phyloP scores from a whole-genome alignment of 35 echinoderm and acorn worm species.

The Stichopus chloronotus region DNA sequence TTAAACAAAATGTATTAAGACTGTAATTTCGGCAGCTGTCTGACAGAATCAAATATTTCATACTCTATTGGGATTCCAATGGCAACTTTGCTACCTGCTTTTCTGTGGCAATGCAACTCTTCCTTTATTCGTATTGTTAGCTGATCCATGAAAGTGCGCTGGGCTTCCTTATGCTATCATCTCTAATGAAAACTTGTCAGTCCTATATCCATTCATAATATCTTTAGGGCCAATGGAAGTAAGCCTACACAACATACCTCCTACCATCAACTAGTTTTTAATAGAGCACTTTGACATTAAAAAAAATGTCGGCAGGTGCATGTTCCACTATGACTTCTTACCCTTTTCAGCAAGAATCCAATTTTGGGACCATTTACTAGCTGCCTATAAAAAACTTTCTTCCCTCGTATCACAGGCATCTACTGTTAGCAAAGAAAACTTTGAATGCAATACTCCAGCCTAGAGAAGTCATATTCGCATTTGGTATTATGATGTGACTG shows the following conservation, averaged over 20 bases:
- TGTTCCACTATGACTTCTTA: background rate
- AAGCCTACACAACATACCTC: background rate
- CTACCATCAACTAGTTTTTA: background rate
- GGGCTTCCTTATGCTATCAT: background rate
- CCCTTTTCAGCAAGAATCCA: constrained; percentile 7
- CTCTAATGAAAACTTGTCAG: background rate
- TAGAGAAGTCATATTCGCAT: background rate
- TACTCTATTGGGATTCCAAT: constrained; percentile 3
- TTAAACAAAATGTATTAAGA: constrained; percentile 6
- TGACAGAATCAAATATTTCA: constrained; percentile 20
- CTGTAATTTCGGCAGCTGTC: background rate
- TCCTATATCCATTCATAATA: background rate
- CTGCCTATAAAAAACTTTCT: constrained; percentile 18
- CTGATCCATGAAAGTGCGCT: background rate
- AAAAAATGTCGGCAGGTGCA: background rate
- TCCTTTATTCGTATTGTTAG: constrained; percentile 13
- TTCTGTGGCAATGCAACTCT: constrained; percentile 21
- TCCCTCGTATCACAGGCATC: constrained; percentile 5
- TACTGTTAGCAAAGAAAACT: background rate
- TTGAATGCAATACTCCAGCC: background rate
- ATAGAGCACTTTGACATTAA: background rate
- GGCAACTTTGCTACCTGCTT: constrained; percentile 1
- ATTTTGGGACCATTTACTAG: constrained; percentile 16
- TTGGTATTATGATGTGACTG: background rate
- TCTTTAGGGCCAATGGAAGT: constrained; percentile 6